These are phyloP conservation scores for Tipula confusa DNA, from an alignment of 2,888 invertebrate species.

Conservation along the genomic window DNA sequence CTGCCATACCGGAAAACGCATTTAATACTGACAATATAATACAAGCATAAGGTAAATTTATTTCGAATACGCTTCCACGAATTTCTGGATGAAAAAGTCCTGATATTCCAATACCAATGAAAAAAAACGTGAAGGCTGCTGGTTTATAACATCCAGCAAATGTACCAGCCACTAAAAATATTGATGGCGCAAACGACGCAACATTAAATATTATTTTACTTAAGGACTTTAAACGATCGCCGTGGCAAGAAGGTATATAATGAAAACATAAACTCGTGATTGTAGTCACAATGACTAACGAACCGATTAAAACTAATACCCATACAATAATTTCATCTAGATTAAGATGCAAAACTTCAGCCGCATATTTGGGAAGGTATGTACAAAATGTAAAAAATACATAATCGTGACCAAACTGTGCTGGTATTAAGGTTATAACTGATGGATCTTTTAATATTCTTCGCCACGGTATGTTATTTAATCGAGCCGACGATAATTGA, in stretches of 20 bases:
- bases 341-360: not conserved
- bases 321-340: not conserved
- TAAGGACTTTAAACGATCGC: not conserved
- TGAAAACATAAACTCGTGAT: not conserved
- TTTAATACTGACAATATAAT: not conserved
- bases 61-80: not conserved
- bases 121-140: not conserved
- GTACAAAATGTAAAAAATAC: not conserved
- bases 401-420: not conserved
- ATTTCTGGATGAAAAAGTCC: not conserved
- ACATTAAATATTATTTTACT: not conserved
- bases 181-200: not conserved
- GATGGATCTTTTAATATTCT: not conserved
- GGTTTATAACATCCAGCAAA: not conserved
- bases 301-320: not conserved
- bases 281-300: not conserved
- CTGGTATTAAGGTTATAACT: not conserved
- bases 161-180: not conserved
- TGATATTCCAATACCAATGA: not conserved
- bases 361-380: not conserved
- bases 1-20: not conserved
- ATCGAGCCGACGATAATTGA: too few relatives aligned
- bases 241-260: not conserved
- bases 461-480: not conserved
- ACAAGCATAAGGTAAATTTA: not conserved